Conservation (phyloP, 1,140 invertebrate genomes). For the Thalassaphorura encarpata region DNA sequence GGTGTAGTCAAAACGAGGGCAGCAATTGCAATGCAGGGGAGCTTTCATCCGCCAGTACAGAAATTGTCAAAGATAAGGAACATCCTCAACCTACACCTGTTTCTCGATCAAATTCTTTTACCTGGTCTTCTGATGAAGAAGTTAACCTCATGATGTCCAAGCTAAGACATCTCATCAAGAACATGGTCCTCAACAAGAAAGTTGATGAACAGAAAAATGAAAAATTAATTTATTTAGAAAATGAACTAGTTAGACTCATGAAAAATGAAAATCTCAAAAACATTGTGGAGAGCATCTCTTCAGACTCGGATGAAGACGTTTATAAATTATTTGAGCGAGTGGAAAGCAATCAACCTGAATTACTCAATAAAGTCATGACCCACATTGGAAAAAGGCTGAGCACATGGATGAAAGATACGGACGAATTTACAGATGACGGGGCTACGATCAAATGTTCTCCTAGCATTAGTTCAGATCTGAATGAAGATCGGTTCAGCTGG, state of each 20-base stretch:
- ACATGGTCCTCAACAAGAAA: constrained; percentile 49
- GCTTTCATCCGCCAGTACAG: not conserved
- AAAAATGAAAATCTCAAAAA: constrained; percentile 84
- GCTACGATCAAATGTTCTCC: constrained; percentile 35
- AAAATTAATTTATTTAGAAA: constrained; percentile 30
- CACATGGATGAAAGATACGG: constrained; percentile 72
- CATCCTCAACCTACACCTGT: not conserved
- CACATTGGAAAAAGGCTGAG: constrained; percentile 81
- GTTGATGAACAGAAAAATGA: constrained; percentile 14
- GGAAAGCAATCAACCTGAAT: constrained; percentile 60
- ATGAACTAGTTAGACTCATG: constrained; percentile 77
- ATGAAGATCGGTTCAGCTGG: constrained; percentile 69
- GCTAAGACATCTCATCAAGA: constrained; percentile 83
- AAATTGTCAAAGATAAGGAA: not conserved
- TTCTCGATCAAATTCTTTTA: constrained; percentile 15
- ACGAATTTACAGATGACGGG: constrained; percentile 23
- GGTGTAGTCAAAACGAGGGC: not conserved
- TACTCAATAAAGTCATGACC: constrained; percentile 85
- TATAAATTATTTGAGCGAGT: constrained; percentile 36
- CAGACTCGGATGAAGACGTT: constrained; percentile 38
- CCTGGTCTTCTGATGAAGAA: constrained; percentile 82
- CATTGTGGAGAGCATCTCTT: constrained; percentile 81
- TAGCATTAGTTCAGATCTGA: constrained; percentile 42
- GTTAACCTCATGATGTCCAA: constrained; percentile 91
- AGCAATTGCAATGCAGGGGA: not conserved